Evolutionary conservation across 2,113 vertebrate genomes (phyloP).

Genomic region (Nycticebus coucang): DNA sequence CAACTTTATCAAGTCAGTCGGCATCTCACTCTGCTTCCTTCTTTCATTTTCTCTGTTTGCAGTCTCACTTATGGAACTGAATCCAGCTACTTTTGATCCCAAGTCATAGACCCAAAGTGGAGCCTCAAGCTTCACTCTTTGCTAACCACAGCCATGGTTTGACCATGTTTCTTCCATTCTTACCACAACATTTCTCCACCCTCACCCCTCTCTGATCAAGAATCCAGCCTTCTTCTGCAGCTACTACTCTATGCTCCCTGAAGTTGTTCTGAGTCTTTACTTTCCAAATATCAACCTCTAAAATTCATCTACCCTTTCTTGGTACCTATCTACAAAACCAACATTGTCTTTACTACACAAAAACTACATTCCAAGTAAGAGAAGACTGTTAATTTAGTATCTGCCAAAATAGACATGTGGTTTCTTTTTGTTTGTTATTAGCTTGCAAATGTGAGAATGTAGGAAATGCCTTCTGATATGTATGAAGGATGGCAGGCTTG

Average conservation of each 20-base stretch:
- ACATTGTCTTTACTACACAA: neutral
- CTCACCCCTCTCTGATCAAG: neutral
- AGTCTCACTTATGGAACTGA: neutral
- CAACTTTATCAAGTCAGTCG: neutral
- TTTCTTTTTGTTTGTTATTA: neutral
- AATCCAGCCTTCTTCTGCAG: neutral
- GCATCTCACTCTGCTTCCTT: neutral
- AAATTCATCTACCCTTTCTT: neutral
- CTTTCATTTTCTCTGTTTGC: neutral
- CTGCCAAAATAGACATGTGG: neutral
- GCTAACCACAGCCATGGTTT: neutral
- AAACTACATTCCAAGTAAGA: neutral
- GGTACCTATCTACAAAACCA: neutral
- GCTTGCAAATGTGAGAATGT: neutral
- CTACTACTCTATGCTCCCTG: neutral
- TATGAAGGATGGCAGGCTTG: neutral
- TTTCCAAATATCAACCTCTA: neutral
- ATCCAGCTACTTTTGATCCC: neutral
- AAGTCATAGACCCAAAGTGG: neutral
- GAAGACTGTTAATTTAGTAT: neutral
- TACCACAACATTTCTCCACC: neutral
- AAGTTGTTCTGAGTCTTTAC: neutral
- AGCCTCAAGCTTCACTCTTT: neutral
- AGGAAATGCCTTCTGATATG: neutral
- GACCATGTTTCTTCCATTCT: neutral